These are phyloP conservation scores for Rutilus rutilus DNA, from an alignment of 2,113 vertebrate species.

Conservation along the genomic window DNA sequence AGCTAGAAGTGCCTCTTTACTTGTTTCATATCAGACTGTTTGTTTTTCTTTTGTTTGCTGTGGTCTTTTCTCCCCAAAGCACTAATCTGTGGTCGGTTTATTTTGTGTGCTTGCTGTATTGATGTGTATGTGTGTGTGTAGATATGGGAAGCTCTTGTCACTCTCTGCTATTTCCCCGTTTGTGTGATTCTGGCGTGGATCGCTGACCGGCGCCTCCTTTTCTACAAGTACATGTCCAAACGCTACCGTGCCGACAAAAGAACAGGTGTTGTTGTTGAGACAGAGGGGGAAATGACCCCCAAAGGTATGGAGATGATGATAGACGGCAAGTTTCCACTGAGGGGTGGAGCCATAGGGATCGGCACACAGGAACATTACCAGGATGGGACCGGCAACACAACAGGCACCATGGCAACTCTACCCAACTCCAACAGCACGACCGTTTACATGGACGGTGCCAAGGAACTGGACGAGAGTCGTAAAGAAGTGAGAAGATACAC, in stretches of 20 bases:
- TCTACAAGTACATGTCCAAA: slow-evolving; percentile 98
- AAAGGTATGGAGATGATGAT: slow-evolving; percentile 82
- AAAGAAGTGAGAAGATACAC: slow-evolving; percentile 78
- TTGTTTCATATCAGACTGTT: neutral
- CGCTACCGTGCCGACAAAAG: slow-evolving; percentile 92
- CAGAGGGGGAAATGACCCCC: slow-evolving; percentile 85
- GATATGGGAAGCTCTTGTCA: slow-evolving; percentile 94
- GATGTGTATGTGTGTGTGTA: slow-evolving; percentile 47
- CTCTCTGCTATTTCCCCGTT: slow-evolving; percentile 89
- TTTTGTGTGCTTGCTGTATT: slow-evolving; percentile 24
- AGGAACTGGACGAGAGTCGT: slow-evolving; percentile 90
- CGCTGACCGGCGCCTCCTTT: slow-evolving; percentile 92
- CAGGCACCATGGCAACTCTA: slow-evolving; percentile 50
- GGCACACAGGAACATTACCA: slow-evolving; percentile 61
- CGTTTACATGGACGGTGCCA: slow-evolving; percentile 80
- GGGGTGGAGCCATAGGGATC: slow-evolving; percentile 52
- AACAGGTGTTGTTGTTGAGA: slow-evolving; percentile 91
- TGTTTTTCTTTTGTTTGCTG: neutral
- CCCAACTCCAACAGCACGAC: slow-evolving; percentile 73
- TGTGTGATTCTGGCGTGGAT: slow-evolving; percentile 95
- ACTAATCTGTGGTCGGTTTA: slow-evolving; percentile 40
- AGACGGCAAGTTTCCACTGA: slow-evolving; percentile 79
- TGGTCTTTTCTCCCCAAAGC: neutral
- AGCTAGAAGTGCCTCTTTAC: neutral
- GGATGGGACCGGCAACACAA: slow-evolving; percentile 44